phyloP scores from a whole-genome alignment of 2,888 invertebrate genomes.

The Caenorhabditis auriculariae region DNA sequence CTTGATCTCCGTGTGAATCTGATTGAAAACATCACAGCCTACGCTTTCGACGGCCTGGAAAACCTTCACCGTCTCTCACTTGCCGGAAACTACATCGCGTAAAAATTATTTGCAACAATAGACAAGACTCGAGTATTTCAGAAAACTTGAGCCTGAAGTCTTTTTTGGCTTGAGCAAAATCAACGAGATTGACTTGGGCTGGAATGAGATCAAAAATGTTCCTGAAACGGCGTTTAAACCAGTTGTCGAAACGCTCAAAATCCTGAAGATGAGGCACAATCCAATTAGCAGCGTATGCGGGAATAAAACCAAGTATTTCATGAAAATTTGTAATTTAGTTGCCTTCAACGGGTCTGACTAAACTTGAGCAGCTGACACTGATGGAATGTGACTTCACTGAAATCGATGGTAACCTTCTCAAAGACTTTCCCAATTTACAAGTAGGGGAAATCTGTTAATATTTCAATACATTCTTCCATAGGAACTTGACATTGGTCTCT shows the following conservation, averaged over 20 bases:
- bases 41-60: constrained; percentile 81
- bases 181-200: constrained; percentile 81
- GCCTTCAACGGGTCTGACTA: constrained; percentile 24
- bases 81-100: constrained; percentile 67
- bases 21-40: constrained; percentile 75
- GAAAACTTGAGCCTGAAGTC: constrained; percentile 74
- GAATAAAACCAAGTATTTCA: too few species aligned
- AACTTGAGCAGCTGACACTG: constrained; percentile 34
- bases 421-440: constrained; percentile 34
- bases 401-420: constrained; percentile 32
- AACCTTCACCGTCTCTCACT: constrained; percentile 81
- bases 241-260: constrained; percentile 29
- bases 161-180: constrained; percentile 83
- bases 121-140: constrained; percentile 4
- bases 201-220: constrained; percentile 64
- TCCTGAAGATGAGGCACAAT: constrained; percentile 48
- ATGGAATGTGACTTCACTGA: constrained; percentile 37
- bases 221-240: constrained; percentile 40
- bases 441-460: constrained; percentile 4
- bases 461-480: constrained; percentile 4
- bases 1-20: constrained; percentile 84
- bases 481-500: constrained; percentile 50
- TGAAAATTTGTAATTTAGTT: constrained; percentile 11
- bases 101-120: background rate
- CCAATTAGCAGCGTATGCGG: constrained; percentile 20